These are phyloP conservation scores for Thaleichthys pacificus DNA, from an alignment of 2,797 vertebrate genomes.

Conservation along the genomic window DNA sequence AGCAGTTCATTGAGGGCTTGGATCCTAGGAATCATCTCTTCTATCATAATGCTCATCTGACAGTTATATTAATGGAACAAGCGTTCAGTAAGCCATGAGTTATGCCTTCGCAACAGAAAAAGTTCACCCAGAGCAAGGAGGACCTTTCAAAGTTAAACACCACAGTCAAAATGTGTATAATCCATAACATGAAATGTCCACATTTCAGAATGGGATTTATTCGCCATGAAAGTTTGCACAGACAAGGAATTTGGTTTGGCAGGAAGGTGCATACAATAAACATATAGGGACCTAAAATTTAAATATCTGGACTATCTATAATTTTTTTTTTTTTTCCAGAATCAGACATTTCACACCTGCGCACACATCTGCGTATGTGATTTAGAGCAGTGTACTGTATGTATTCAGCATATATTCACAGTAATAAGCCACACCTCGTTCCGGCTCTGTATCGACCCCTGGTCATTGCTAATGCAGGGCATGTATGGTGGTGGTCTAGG, in stretches of 20 bases:
- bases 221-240: too few species aligned
- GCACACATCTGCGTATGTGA: background rate
- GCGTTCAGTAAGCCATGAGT: background rate
- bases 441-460: background rate
- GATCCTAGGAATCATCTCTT: constrained; percentile 11
- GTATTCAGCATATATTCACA: background rate
- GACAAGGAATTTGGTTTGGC: too few species aligned
- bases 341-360: background rate
- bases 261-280: too few species aligned
- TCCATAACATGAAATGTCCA: too few species aligned
- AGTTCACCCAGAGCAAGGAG: background rate
- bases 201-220: too few species aligned
- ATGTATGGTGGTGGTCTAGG: constrained; percentile 35
- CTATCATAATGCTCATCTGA: constrained; percentile 11
- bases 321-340: too few species aligned
- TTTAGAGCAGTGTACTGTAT: background rate
- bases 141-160: background rate
- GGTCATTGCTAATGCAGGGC: constrained; percentile 38
- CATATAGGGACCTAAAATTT: too few species aligned
- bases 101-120: background rate
- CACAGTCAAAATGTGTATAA: background rate
- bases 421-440: background rate
- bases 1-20: constrained; percentile 16
- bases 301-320: too few species aligned
- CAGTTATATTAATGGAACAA: constrained; percentile 21